Base-by-base conservation (phyloP, 2,797 vertebrate species). In the Nothura maculosa region DNA sequence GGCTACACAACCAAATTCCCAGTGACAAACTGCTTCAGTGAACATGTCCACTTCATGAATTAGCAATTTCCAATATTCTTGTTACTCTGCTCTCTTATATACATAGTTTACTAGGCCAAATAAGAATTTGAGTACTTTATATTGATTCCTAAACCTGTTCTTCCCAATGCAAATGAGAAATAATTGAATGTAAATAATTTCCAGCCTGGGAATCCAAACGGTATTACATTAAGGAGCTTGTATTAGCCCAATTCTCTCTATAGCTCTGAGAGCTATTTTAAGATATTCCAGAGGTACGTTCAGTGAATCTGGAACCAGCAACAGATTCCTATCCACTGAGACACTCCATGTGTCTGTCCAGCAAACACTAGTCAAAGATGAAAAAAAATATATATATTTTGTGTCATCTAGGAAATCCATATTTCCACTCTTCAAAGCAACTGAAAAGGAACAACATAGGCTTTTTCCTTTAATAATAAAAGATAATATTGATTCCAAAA, bases 101-200 rank as follows among this genome's bases (percentile, higher is more conserved):
- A 64, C 42, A 20, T n/a, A 61, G 18, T 68, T 84, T 52, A 68
- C 36, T 2, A 58, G 7, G 40, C 18, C 34, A 40, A 32, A 52
- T 3, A 4, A 72, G 19, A 87, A 54, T 4, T 22, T 66, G 67
- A 5, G 36, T 70, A 36, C 43, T 32, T 62, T 15, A 42, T 24
- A 86, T 24, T 61, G 55, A 78, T 12, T 74, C 45, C 24, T 75
- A 38, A 47, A 43, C 66, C 78, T 72, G 25, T 67, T 67, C 54
- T 34, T 90, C 54, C 54, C 32, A 77, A 32, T 1, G 7, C 52
- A 81, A 91, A 79, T 22, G 19, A 72, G 52, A 73, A 88, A 79
- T 69, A 80, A 93, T 66, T 76, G 94, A 79, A 84, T 63, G 24
- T n/a, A 67, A 73, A 80, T 25, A 55, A 90, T 80, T 19, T 50